These are phyloP conservation scores for Sialia sialis DNA, from an alignment of 2,113 vertebrate genomes.

Conservation along the genomic window DNA sequence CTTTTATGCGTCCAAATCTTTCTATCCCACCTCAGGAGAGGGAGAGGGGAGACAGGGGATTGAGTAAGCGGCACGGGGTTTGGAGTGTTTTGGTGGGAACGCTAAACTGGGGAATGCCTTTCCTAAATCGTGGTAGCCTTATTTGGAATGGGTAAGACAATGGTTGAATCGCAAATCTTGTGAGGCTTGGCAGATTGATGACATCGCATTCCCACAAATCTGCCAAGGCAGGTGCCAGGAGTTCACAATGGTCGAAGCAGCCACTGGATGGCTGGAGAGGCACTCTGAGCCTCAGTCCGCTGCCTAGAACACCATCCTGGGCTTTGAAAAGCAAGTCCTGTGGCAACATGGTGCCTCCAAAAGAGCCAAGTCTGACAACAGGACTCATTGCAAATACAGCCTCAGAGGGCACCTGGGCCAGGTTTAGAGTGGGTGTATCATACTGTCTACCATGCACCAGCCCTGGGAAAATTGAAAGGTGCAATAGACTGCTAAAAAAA, in stretches of 20 bases:
- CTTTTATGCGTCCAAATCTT: background rate
- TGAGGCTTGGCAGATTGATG: background rate
- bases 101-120: background rate
- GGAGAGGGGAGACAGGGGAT: background rate
- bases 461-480: background rate
- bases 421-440: background rate
- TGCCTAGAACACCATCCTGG: background rate
- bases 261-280: background rate
- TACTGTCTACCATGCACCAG: background rate
- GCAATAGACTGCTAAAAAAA: background rate
- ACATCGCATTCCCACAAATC: background rate
- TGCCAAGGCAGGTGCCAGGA: fast-evolving
- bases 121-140: background rate
- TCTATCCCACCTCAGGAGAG: fast-evolving
- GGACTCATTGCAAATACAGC: background rate
- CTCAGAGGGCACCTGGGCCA: background rate
- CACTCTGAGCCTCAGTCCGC: fast-evolving
- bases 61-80: fast-evolving
- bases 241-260: background rate
- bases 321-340: background rate
- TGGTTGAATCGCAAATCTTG: background rate
- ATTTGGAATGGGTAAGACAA: background rate
- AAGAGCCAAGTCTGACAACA: background rate
- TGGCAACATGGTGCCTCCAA: no score
- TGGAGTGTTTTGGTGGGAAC: background rate